These are phyloP conservation scores for Conistra vaccinii DNA, from an alignment of 2,888 invertebrate genomes.

Conservation along the genomic window DNA sequence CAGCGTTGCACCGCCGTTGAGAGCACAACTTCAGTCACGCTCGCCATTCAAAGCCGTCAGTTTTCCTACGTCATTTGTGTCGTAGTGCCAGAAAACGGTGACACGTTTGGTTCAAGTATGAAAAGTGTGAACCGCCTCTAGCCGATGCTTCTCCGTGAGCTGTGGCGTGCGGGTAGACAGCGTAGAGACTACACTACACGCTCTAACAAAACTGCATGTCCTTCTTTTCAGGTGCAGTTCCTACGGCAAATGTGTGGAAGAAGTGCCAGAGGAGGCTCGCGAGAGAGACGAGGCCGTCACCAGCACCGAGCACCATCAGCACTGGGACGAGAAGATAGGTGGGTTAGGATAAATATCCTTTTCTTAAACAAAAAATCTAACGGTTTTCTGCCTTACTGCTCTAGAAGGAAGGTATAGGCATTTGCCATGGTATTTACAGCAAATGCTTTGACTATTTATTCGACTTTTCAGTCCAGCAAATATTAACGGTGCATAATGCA, in stretches of 20 bases:
- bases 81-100: neutral
- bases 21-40: neutral
- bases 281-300: slow-evolving; percentile 76
- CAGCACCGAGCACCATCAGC: slow-evolving; percentile 77
- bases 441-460: no score
- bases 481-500: no score
- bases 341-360: slow-evolving; percentile 1
- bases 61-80: neutral
- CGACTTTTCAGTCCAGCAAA: no score
- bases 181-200: no score
- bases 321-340: slow-evolving; percentile 85
- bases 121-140: neutral
- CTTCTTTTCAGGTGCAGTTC: slow-evolving; percentile 71
- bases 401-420: neutral
- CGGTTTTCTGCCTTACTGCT: neutral
- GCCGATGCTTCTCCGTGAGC: neutral
- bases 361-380: no score
- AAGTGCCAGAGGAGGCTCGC: slow-evolving; percentile 67
- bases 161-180: neutral
- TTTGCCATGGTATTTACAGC: no score
- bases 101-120: neutral
- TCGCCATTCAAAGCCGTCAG: neutral
- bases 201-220: neutral
- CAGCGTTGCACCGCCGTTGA: no score
- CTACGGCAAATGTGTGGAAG: slow-evolving; percentile 73